Evolutionary conservation across 2,113 vertebrate species (phyloP).

Genomic region (Copsychus sechellarum): DNA sequence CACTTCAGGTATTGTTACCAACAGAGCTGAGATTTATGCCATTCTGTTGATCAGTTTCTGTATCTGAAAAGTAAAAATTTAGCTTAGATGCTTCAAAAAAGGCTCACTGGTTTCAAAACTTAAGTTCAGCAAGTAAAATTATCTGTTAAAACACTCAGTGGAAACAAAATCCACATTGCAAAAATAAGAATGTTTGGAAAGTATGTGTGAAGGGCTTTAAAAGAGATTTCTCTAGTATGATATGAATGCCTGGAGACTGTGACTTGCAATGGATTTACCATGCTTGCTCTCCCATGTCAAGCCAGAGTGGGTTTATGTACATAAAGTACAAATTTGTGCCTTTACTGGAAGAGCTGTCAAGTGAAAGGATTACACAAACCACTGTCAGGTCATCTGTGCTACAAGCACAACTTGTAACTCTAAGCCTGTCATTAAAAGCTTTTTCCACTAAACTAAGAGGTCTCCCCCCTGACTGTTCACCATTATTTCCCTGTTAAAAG

Average conservation of each 20-base stretch:
- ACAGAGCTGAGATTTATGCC: not conserved
- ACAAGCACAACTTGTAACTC: not conserved
- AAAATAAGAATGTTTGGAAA: not conserved
- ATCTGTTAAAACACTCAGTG: not conserved
- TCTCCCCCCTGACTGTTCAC: not conserved
- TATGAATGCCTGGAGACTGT: not conserved
- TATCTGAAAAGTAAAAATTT: not conserved
- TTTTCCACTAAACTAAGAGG: slow-evolving; percentile 2
- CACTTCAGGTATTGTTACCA: not conserved
- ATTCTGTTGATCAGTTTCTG: not conserved
- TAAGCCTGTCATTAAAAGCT: not conserved
- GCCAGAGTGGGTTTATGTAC: not conserved
- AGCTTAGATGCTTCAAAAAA: not conserved
- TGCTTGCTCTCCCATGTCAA: not conserved
- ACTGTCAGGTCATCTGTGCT: not conserved
- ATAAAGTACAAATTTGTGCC: not conserved
- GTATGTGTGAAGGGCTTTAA: not conserved
- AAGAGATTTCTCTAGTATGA: not conserved
- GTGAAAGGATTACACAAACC: not conserved
- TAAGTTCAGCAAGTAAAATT: not conserved
- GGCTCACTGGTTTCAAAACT: not conserved
- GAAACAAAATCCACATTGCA: not conserved
- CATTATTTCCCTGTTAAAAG: not conserved
- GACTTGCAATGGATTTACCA: not conserved
- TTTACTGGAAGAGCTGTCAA: slow-evolving; percentile 8